These are phyloP conservation scores for Hymenopus coronatus DNA, from an alignment of 2,888 invertebrate genomes.

Conservation along the genomic window DNA sequence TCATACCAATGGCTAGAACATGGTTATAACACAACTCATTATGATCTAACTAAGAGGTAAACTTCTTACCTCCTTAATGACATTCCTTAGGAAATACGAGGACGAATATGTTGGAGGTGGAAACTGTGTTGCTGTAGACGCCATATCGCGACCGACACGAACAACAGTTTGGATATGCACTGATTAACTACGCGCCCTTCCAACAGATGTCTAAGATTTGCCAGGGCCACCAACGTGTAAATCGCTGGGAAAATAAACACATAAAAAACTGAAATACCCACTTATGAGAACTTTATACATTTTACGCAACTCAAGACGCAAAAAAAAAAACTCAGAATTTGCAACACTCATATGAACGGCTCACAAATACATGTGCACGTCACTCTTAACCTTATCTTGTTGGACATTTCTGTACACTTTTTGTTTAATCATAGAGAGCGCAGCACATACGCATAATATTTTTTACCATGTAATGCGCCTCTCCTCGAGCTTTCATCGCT, in stretches of 20 bases:
- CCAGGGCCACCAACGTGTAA: not conserved
- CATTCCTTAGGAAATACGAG: slow-evolving; percentile 32
- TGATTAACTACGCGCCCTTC: not conserved
- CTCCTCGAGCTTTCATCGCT: too few species aligned
- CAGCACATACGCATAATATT: not conserved
- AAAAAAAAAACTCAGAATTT: not conserved
- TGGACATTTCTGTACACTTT: not conserved
- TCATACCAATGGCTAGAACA: not conserved
- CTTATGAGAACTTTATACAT: not conserved
- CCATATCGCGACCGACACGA: slow-evolving; percentile 18
- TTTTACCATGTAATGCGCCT: too few species aligned
- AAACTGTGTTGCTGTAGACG: slow-evolving; percentile 33
- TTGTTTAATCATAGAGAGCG: not conserved
- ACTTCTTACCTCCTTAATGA: slow-evolving; percentile 33
- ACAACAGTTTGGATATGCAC: not conserved
- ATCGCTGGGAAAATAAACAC: not conserved
- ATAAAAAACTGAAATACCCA: not conserved
- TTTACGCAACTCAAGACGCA: not conserved
- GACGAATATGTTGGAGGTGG: slow-evolving; percentile 35
- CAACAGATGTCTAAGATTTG: not conserved
- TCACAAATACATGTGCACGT: not conserved
- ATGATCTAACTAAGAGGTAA: not conserved
- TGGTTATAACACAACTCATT: not conserved
- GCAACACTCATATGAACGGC: too few species aligned
- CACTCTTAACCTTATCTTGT: not conserved